phyloP scores from a whole-genome alignment of 2,113 vertebrate species.

The Oncorhynchus mykiss region DNA sequence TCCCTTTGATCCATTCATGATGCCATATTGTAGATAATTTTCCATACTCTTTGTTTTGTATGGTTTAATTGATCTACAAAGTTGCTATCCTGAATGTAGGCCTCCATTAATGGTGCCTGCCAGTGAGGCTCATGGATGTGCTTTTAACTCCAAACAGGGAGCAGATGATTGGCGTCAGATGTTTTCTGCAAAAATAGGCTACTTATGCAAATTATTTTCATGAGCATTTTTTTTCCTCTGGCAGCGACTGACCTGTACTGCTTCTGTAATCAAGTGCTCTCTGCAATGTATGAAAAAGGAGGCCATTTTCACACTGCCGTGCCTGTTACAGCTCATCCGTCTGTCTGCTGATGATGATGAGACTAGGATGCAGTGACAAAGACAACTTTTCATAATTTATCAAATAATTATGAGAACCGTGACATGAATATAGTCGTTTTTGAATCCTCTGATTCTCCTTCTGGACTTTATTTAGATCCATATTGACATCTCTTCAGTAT shows the following conservation, averaged over 20 bases:
- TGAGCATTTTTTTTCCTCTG: slow-evolving; percentile 33
- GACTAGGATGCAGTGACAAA: no score
- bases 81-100: slow-evolving; percentile 24
- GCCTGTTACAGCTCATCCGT: slow-evolving; percentile 23
- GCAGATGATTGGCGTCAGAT: slow-evolving; percentile 46
- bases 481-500: no score
- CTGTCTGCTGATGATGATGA: slow-evolving; percentile 35
- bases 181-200: slow-evolving; percentile 57
- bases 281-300: slow-evolving; percentile 44
- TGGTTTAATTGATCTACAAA: not conserved
- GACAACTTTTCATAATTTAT: no score
- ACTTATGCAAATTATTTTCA: slow-evolving; percentile 63
- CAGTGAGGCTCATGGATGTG: slow-evolving; percentile 45
- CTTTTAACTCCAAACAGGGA: slow-evolving; percentile 51
- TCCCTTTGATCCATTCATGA: no score
- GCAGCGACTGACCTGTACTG: slow-evolving; percentile 54
- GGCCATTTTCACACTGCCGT: slow-evolving; percentile 40
- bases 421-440: no score
- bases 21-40: no score
- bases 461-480: no score
- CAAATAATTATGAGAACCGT: no score
- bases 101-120: slow-evolving; percentile 44
- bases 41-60: no score
- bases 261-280: slow-evolving; percentile 58
- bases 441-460: no score